Conservation (phyloP, 1,140 invertebrate genomes). For the Atta colombica region DNA sequence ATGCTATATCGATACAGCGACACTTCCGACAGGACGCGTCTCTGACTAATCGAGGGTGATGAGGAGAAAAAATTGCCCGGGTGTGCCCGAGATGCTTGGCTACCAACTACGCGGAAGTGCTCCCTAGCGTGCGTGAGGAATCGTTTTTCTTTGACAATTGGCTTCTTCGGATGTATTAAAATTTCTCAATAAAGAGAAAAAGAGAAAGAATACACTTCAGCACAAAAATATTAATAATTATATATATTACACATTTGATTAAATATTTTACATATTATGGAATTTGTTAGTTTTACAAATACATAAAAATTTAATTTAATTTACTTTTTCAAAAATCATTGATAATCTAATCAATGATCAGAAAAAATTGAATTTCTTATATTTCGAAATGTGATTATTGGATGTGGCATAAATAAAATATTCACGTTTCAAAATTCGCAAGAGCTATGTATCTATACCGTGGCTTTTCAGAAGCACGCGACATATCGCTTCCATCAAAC, state of each 20-base stretch:
- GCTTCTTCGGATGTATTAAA: constrained; percentile 20
- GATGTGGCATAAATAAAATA: neutral
- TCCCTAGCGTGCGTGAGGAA: neutral
- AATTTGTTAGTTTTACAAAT: neutral
- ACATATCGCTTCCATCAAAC: neutral
- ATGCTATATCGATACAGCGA: constrained; percentile 53
- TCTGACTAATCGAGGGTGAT: constrained; percentile 68
- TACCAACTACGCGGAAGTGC: constrained; percentile 37
- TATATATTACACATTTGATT: neutral
- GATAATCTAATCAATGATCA: neutral
- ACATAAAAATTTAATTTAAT: neutral
- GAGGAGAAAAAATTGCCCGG: constrained; percentile 65
- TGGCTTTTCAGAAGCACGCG: neutral
- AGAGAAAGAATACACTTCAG: neutral
- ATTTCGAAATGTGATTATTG: constrained; percentile 3
- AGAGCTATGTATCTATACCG: neutral
- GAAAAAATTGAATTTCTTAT: neutral
- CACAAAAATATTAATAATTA: neutral
- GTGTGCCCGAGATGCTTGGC: constrained; percentile 57
- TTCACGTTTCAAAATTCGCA: neutral
- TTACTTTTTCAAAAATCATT: neutral
- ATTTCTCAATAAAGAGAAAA: neutral
- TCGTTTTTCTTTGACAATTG: neutral
- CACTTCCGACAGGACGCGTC: constrained; percentile 66
- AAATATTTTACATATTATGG: neutral